phyloP scores from a whole-genome alignment of 1,140 invertebrate species.

The Bombus huntii region DNA sequence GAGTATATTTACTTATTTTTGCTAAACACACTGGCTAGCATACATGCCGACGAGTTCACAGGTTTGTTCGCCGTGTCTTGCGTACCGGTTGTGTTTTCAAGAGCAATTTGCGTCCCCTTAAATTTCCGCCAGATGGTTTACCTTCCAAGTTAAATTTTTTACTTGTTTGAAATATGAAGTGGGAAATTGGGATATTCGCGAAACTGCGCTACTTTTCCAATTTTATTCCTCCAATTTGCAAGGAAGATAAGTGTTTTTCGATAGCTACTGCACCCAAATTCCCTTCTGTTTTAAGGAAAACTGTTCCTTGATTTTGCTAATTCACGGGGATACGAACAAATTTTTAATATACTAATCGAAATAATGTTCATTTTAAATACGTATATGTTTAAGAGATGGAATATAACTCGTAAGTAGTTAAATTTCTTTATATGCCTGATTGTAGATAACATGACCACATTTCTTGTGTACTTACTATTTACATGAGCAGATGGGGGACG shows the following conservation, averaged over 20 bases:
- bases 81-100: not conserved
- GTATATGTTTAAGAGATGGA: not conserved
- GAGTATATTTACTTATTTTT: constrained; percentile 42
- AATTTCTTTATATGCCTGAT: not conserved
- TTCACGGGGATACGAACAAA: no score
- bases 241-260: no score
- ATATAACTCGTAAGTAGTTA: no score
- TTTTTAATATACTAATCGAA: not conserved
- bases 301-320: no score
- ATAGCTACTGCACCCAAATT: no score
- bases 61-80: not conserved
- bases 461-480: not conserved
- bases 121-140: constrained; percentile 10
- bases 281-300: no score
- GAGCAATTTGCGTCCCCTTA: constrained; percentile 27
- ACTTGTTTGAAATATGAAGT: not conserved
- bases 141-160: not conserved
- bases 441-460: not conserved
- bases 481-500: no score
- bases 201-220: not conserved
- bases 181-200: not conserved
- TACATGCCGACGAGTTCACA: not conserved
- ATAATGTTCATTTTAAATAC: not conserved
- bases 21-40: not conserved
- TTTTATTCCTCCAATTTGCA: not conserved